Evolutionary conservation across 1,140 invertebrate species (phyloP).

Genomic region (Trichogramma pretiosum): DNA sequence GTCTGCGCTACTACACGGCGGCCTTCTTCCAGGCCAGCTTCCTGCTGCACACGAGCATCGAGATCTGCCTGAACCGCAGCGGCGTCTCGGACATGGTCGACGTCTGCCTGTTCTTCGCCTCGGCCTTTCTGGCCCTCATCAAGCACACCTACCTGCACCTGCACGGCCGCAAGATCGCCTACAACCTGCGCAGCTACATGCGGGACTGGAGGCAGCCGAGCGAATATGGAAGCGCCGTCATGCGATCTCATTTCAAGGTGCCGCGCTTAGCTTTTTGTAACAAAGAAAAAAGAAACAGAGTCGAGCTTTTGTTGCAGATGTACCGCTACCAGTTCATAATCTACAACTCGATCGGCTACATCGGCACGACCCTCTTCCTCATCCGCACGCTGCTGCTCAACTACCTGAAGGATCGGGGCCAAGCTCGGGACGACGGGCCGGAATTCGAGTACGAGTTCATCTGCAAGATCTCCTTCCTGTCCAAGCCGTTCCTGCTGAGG

Average conservation of each 20-base stretch:
- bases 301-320: no score
- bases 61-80: conserved; percentile 3
- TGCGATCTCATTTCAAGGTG: conserved; percentile 7
- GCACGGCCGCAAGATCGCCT: background rate
- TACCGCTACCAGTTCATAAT: conserved; percentile 10
- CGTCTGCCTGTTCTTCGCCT: conserved; percentile 2
- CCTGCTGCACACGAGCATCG: background rate
- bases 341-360: conserved; percentile 8
- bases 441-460: conserved; percentile 2
- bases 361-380: conserved; percentile 5
- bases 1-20: background rate
- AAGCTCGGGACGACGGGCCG: background rate
- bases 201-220: conserved; percentile 4
- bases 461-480: conserved; percentile 7
- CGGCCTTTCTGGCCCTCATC: background rate
- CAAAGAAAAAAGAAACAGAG: no score
- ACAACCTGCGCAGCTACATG: background rate
- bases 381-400: conserved; percentile 3
- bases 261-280: no score
- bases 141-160: conserved; percentile 4
- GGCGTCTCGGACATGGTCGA: conserved; percentile 8
- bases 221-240: no score
- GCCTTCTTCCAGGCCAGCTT: conserved; percentile 2
- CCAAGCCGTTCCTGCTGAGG: background rate
- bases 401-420: background rate